Conservation (phyloP, 1,140 invertebrate species). For the Leptoteleia sp. region DNA sequence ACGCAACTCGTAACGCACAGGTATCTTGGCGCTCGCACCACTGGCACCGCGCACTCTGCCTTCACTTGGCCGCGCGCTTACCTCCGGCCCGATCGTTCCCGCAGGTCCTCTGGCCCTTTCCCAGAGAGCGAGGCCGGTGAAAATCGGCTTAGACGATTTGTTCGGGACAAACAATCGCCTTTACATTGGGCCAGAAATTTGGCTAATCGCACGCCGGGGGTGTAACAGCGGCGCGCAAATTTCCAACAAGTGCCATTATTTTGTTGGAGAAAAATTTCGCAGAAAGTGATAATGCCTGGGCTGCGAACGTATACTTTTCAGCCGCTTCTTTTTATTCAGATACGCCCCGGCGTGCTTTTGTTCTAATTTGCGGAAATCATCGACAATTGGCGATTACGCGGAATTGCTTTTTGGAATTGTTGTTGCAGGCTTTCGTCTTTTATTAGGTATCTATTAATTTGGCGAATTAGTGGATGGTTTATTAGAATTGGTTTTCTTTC, state of each 20-base stretch:
- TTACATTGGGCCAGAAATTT: conserved; percentile 12
- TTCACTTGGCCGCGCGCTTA: conserved; percentile 5
- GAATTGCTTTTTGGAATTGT: too few species aligned
- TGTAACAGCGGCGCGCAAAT: conserved; percentile 22
- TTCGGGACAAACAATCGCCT: conserved; percentile 32
- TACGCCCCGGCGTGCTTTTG: background rate
- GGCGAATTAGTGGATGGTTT: too few species aligned
- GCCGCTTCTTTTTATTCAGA: background rate
- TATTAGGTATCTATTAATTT: too few species aligned
- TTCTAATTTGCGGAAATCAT: background rate
- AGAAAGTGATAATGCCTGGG: conserved; percentile 11
- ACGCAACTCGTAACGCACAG: conserved; percentile 75
- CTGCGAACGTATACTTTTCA: background rate
- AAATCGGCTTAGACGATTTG: conserved; percentile 34
- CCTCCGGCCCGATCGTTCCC: conserved; percentile 21
- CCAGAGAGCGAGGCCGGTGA: background rate
- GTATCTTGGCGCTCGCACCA: conserved; percentile 61
- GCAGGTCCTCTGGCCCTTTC: conserved; percentile 33
- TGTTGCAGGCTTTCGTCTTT: too few species aligned
- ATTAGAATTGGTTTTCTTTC: too few species aligned
- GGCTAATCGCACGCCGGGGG: conserved; percentile 15
- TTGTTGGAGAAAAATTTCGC: conserved; percentile 4
- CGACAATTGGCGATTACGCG: too few species aligned
- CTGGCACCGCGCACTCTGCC: conserved; percentile 40
- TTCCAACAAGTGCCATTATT: conserved; percentile 9